Percentiles rank a stretch among this genome's conserved stretches.
These are phyloP conservation scores for Austrolebias charrua DNA, from an alignment of 2,797 vertebrate species.

Conservation along the genomic window DNA sequence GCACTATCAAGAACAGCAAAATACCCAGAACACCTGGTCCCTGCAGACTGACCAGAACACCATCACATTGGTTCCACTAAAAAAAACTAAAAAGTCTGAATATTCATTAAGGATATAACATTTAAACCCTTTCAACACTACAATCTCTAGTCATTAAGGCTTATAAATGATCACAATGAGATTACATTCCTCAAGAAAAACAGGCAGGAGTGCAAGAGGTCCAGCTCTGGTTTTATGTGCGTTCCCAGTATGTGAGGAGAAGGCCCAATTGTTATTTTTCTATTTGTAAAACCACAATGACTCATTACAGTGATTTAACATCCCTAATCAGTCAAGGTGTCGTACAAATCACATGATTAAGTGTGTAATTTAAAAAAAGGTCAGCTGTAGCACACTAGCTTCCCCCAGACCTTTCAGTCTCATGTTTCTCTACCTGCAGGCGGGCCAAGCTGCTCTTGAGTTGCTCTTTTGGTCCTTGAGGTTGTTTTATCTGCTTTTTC, in stretches of 20 bases:
- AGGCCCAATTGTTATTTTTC: neutral
- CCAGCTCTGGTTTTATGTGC: neutral
- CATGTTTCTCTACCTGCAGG: neutral
- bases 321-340: neutral
- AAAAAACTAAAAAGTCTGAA: neutral
- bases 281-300: neutral
- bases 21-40: constrained; percentile 4
- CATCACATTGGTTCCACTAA: neutral
- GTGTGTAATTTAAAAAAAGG: neutral
- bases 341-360: neutral
- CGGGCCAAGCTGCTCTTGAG: neutral
- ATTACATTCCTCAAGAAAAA: neutral
- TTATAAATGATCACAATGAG: neutral
- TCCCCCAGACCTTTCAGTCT: neutral
- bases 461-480: neutral
- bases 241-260: no score
- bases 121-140: neutral
- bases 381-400: neutral
- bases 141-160: constrained; percentile 4
- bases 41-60: neutral
- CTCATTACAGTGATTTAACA: no score
- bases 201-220: neutral
- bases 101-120: neutral
- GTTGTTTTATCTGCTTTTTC: neutral
- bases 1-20: neutral